phyloP scores from a whole-genome alignment of 2,888 invertebrate genomes.

The Euplagia quadripunctaria region DNA sequence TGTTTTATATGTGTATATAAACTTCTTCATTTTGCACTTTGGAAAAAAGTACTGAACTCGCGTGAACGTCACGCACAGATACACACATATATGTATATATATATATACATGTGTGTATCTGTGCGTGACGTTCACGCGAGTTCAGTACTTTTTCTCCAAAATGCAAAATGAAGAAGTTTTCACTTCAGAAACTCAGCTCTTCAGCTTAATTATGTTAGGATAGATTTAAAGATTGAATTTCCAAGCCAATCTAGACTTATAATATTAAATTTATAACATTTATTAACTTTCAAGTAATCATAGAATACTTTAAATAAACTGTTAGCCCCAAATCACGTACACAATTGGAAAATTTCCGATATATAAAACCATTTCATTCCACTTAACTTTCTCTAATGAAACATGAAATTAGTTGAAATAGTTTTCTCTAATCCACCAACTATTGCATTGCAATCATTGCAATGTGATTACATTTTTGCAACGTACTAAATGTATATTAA shows the following conservation, averaged over 20 bases:
- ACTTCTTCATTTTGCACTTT: no score
- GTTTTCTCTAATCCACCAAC: constrained; percentile 45
- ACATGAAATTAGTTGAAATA: constrained; percentile 40
- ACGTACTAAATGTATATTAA: not conserved
- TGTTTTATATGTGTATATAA: no score
- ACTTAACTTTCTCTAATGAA: constrained; percentile 48
- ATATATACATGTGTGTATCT: no score
- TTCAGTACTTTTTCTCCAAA: no score
- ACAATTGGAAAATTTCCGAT: constrained; percentile 46
- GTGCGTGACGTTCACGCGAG: no score
- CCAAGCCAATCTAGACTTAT: not conserved
- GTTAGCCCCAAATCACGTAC: constrained; percentile 38
- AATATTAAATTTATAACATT: constrained; percentile 10
- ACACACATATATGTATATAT: no score
- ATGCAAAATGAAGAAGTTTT: no score
- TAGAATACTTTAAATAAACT: constrained; percentile 33
- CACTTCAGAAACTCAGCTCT: no score
- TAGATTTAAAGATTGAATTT: not conserved
- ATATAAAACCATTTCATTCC: constrained; percentile 38
- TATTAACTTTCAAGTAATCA: constrained; percentile 23
- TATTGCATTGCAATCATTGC: constrained; percentile 29
- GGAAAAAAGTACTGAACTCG: no score
- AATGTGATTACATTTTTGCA: constrained; percentile 20
- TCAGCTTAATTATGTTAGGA: no score
- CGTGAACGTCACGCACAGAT: no score